A percentile compares a stretch with the other conserved stretches of the same genome.
Conservation (phyloP, 1,140 invertebrate species). For the Sminthurinus signatus region DNA sequence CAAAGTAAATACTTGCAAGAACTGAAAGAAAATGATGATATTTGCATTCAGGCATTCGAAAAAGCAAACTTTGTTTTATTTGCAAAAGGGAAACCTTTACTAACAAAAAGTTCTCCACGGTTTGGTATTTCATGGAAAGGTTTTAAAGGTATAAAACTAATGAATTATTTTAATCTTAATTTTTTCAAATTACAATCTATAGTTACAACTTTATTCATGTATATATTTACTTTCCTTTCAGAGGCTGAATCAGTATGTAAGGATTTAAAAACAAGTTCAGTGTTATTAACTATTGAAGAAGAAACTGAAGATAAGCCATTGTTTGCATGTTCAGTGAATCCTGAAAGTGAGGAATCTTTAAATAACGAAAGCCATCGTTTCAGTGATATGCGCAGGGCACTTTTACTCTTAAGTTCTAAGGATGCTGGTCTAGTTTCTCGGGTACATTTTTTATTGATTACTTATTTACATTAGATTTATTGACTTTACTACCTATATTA, state of each 20-base stretch:
- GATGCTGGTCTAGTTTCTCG: conserved; percentile 31
- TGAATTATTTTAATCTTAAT: no score
- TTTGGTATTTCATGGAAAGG: conserved; percentile 24
- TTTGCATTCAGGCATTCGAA: conserved; percentile 27
- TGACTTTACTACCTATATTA: no score
- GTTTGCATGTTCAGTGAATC: conserved; percentile 28
- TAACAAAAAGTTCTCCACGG: conserved; percentile 4
- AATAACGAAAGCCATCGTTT: conserved; percentile 26
- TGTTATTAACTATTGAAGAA: conserved; percentile 25
- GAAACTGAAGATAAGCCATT: conserved; percentile 21
- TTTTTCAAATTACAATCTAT: no score
- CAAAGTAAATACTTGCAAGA: conserved; percentile 37
- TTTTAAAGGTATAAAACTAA: conserved; percentile 38
- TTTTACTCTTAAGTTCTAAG: conserved; percentile 18
- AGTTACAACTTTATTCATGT: no score
- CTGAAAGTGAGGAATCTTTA: conserved; percentile 16
- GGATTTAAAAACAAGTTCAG: conserved; percentile 20
- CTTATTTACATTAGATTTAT: no score
- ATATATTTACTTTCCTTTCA: conserved; percentile 1
- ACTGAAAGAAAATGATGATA: conserved; percentile 38
- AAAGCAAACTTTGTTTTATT: conserved; percentile 33
- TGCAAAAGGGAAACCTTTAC: conserved; percentile 25
- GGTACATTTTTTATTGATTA: conserved; percentile 22
- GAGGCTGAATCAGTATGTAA: conserved; percentile 25
- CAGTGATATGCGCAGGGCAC: conserved; percentile 37